These are phyloP conservation scores for Drosophila repletoides DNA, from an alignment of 1,140 invertebrate species.

Conservation along the genomic window DNA sequence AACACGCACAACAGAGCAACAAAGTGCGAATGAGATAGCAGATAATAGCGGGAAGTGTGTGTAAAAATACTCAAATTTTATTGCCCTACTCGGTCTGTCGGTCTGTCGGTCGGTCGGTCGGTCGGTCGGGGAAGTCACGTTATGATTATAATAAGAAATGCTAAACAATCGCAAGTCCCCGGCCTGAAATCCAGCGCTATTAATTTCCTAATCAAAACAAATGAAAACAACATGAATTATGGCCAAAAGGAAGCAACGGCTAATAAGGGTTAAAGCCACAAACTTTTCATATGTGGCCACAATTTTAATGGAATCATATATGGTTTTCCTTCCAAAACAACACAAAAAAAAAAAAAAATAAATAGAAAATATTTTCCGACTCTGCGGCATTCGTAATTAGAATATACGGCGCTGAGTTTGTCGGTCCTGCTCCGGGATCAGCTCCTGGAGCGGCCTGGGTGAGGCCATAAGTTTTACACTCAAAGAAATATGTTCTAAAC, in stretches of 20 bases:
- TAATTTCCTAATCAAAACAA: slow-evolving; percentile 79
- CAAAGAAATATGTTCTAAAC: too few species aligned
- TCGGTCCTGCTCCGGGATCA: too few species aligned
- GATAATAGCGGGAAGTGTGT: slow-evolving; percentile 4
- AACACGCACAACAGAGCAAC: slow-evolving; percentile 58
- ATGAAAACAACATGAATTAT: slow-evolving; percentile 79
- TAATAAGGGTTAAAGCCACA: slow-evolving; percentile 76
- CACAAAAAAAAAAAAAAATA: too few species aligned
- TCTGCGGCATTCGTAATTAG: slow-evolving; percentile 63
- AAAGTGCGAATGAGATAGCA: slow-evolving; percentile 15
- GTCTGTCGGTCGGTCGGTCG: too few species aligned
- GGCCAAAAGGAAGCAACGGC: slow-evolving; percentile 40
- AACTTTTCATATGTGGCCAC: slow-evolving; percentile 43
- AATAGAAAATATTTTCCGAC: slow-evolving; percentile 2
- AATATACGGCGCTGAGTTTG: slow-evolving; percentile 58
- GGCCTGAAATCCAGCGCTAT: slow-evolving; percentile 36
- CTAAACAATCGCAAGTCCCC: slow-evolving; percentile 35
- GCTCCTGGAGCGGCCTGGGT: slow-evolving; percentile 31
- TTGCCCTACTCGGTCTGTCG: slow-evolving; percentile 52
- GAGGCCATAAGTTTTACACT: slow-evolving; percentile 36
- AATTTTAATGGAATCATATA: slow-evolving; percentile 70
- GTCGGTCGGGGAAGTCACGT: too few species aligned
- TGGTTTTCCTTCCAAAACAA: slow-evolving; percentile 19
- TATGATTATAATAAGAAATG: slow-evolving; percentile 69
- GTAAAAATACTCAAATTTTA: slow-evolving; percentile 67